A percentile compares a stretch with the other conserved stretches of the same genome.
Evolutionary conservation across 2,888 invertebrate species (phyloP).

Genomic region (Eupithecia inturbata): DNA sequence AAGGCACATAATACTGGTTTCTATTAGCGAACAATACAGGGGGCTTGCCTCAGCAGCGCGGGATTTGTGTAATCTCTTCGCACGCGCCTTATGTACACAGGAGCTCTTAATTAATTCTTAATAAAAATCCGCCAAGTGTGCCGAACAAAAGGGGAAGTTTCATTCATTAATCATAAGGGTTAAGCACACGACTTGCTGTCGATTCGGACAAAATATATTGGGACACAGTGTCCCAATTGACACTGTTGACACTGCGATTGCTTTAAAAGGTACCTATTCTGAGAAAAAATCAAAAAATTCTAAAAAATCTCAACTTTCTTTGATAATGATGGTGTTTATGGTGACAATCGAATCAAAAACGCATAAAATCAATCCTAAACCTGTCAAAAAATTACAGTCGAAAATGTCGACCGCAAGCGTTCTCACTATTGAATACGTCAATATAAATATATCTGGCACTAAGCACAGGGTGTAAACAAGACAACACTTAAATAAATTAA

Average conservation of each 20-base stretch:
- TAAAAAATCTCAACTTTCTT: too few relatives aligned
- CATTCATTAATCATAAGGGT: conserved; percentile 24
- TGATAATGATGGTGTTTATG: background rate
- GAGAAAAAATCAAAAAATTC: background rate
- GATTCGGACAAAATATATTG: too few relatives aligned
- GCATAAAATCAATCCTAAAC: background rate
- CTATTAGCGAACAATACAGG: conserved; percentile 68
- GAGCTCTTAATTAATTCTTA: conserved; percentile 76
- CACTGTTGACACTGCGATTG: too few relatives aligned
- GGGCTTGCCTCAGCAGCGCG: conserved; percentile 45
- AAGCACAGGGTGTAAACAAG: background rate
- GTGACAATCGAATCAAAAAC: background rate
- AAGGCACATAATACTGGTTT: conserved; percentile 75
- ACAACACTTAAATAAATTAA: background rate
- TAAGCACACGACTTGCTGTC: too few relatives aligned
- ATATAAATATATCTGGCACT: background rate
- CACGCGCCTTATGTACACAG: conserved; percentile 63
- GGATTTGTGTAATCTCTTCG: conserved; percentile 61
- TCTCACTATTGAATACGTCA: background rate
- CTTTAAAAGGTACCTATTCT: background rate
- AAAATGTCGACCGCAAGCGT: background rate
- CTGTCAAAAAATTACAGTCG: background rate
- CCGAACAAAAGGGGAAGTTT: conserved; percentile 52
- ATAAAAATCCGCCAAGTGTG: conserved; percentile 64
- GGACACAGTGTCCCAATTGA: too few relatives aligned